Evolutionary conservation across 2,113 vertebrate species (phyloP).

Genomic region (Grammomys surdaster): DNA sequence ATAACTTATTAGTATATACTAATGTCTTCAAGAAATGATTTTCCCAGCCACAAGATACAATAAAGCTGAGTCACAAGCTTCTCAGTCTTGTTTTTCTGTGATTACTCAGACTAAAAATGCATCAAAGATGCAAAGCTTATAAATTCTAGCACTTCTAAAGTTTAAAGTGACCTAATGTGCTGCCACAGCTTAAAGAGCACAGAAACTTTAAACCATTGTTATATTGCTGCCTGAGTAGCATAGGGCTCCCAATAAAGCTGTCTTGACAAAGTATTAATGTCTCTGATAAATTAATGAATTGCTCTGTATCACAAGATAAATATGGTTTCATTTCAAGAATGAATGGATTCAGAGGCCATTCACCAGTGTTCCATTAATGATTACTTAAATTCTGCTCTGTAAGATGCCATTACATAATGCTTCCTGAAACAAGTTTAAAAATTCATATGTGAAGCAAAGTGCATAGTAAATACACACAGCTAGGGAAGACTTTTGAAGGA

Average conservation of each 20-base stretch:
- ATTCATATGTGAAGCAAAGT: constrained; percentile 47
- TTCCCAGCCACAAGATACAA: background rate
- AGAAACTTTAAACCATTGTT: constrained; percentile 62
- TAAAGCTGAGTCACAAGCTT: background rate
- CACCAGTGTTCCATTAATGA: constrained; percentile 55
- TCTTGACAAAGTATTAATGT: constrained; percentile 73
- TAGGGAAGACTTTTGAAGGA: background rate
- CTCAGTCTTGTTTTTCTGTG: constrained; percentile 39
- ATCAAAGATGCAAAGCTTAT: constrained; percentile 18
- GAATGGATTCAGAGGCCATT: constrained; percentile 42
- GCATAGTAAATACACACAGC: constrained; percentile 10
- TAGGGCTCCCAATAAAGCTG: constrained; percentile 72
- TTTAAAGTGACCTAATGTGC: constrained; percentile 13
- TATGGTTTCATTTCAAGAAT: constrained; percentile 64
- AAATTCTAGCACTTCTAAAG: constrained; percentile 49
- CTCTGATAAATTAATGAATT: constrained; percentile 71
- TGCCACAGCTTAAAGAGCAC: constrained; percentile 34
- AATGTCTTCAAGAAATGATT: constrained; percentile 19
- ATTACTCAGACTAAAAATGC: constrained; percentile 18
- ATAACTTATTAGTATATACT: constrained; percentile 38
- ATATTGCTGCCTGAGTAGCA: constrained; percentile 46
- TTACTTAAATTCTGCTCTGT: constrained; percentile 60
- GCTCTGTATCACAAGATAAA: constrained; percentile 74
- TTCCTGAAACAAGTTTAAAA: constrained; percentile 55
- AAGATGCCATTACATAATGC: background rate